These are phyloP conservation scores for Andrena camellia DNA, from an alignment of 2,888 invertebrate genomes.

Conservation along the genomic window DNA sequence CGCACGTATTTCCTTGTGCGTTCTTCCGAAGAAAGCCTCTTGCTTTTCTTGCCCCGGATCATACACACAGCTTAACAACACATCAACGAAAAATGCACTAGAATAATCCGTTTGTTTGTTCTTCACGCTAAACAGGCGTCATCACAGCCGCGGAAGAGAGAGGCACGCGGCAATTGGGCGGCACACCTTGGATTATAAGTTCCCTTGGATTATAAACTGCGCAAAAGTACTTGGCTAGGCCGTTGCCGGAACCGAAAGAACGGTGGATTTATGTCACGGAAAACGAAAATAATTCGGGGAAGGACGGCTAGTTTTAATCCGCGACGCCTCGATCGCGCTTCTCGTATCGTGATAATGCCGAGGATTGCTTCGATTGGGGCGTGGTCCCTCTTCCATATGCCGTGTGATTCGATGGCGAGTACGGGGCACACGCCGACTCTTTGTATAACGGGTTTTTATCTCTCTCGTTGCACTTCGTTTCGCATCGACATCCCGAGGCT, in stretches of 20 bases:
- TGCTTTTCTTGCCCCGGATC: slow-evolving; percentile 55
- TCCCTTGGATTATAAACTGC: slow-evolving; percentile 61
- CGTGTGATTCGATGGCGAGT: slow-evolving; percentile 55
- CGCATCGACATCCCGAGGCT: slow-evolving; percentile 30
- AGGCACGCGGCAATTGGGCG: slow-evolving; percentile 52
- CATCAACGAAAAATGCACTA: slow-evolving; percentile 58
- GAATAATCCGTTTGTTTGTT: slow-evolving; percentile 59
- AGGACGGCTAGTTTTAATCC: slow-evolving; percentile 34
- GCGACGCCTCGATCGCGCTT: slow-evolving; percentile 35
- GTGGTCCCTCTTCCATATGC: slow-evolving; percentile 64
- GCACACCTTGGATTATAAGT: slow-evolving; percentile 48
- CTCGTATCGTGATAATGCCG: slow-evolving; percentile 55
- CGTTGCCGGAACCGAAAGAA: slow-evolving; percentile 42
- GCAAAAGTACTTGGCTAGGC: slow-evolving; percentile 53
- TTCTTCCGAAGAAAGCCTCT: slow-evolving; percentile 65
- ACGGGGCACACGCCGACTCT: slow-evolving; percentile 32
- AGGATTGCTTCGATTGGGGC: slow-evolving; percentile 55
- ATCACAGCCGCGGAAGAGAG: slow-evolving; percentile 41
- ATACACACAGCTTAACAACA: slow-evolving; percentile 49
- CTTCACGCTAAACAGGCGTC: slow-evolving; percentile 53
- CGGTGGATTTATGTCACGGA: slow-evolving; percentile 43
- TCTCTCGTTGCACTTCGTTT: slow-evolving; percentile 31
- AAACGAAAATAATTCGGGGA: slow-evolving; percentile 31
- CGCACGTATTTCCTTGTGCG: slow-evolving; percentile 78
- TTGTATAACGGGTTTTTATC: slow-evolving; percentile 38